phyloP scores from a whole-genome alignment of 2,888 invertebrate species.

The Villa cingulata region DNA sequence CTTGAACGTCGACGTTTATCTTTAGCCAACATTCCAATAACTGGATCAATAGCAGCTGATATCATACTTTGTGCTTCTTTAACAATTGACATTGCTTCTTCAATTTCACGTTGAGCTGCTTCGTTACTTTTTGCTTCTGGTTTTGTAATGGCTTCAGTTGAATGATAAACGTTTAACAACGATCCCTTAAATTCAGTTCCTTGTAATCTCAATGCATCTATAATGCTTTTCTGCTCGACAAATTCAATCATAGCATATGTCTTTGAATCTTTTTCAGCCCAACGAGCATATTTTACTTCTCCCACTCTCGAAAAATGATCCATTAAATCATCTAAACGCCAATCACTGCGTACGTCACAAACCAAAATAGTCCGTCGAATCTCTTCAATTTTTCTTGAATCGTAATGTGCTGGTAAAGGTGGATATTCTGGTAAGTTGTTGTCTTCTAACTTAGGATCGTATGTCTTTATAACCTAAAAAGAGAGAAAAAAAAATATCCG shows the following conservation, averaged over 20 bases:
- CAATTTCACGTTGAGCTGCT: slow-evolving; percentile 88
- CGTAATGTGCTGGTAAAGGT: slow-evolving; percentile 72
- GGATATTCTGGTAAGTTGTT: slow-evolving; percentile 84
- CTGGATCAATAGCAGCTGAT: slow-evolving; percentile 85
- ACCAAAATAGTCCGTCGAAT: slow-evolving; percentile 85
- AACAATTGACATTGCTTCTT: slow-evolving; percentile 92
- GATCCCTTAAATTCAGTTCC: slow-evolving; percentile 63
- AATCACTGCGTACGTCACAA: slow-evolving; percentile 58
- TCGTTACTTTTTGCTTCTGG: slow-evolving; percentile 93
- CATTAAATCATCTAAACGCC: slow-evolving; percentile 71
- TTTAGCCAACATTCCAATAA: slow-evolving; percentile 74
- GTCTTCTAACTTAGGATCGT: slow-evolving; percentile 75
- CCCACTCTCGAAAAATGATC: slow-evolving; percentile 76
- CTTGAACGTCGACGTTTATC: slow-evolving; percentile 55
- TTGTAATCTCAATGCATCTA: slow-evolving; percentile 75
- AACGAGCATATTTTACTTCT: slow-evolving; percentile 88
- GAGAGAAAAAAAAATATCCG: too few species aligned
- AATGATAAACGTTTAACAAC: slow-evolving; percentile 62
- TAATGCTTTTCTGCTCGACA: slow-evolving; percentile 77
- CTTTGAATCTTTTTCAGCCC: slow-evolving; percentile 69
- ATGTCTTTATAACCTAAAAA: slow-evolving; percentile 58
- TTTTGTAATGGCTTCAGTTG: slow-evolving; percentile 80
- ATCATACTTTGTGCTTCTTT: slow-evolving; percentile 93
- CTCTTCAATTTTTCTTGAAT: slow-evolving; percentile 85
- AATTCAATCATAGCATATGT: slow-evolving; percentile 86